A percentile compares a stretch with the other conserved stretches of the same genome.
These are phyloP conservation scores for Chrysemys picta DNA, from an alignment of 2,113 vertebrate species.

Conservation along the genomic window DNA sequence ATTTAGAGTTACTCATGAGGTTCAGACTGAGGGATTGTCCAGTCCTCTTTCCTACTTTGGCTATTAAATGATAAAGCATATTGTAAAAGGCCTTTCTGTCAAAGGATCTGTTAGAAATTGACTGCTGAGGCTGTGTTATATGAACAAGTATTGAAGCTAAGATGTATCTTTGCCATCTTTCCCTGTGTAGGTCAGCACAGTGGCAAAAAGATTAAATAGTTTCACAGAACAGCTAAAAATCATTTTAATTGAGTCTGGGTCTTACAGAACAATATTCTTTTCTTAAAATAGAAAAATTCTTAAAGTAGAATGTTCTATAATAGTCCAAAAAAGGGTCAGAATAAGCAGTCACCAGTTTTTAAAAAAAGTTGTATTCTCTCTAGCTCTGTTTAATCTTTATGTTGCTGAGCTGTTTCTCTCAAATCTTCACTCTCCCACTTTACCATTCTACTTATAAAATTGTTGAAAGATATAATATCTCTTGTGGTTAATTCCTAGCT, in stretches of 20 bases:
- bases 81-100: conserved; percentile 17
- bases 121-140: conserved; percentile 47
- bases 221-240: conserved; percentile 46
- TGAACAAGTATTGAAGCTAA: conserved; percentile 38
- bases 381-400: conserved; percentile 30
- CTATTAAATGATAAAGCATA: conserved; percentile 44
- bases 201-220: conserved; percentile 55
- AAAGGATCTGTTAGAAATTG: conserved; percentile 42
- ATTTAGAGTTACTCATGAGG: background rate
- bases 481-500: background rate
- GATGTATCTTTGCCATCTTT: conserved; percentile 41
- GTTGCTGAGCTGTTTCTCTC: background rate
- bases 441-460: conserved; percentile 5
- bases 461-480: background rate
- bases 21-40: background rate
- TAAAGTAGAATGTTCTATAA: conserved; percentile 45
- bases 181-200: conserved; percentile 38
- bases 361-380: background rate
- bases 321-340: background rate
- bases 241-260: conserved; percentile 44
- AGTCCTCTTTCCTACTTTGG: conserved; percentile 50
- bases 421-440: conserved; percentile 8
- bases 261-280: conserved; percentile 37
- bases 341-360: background rate
- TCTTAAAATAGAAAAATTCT: conserved; percentile 58